These are phyloP conservation scores for Poeciliopsis presidionis DNA, from an alignment of 2,797 vertebrate species.

Conservation along the genomic window DNA sequence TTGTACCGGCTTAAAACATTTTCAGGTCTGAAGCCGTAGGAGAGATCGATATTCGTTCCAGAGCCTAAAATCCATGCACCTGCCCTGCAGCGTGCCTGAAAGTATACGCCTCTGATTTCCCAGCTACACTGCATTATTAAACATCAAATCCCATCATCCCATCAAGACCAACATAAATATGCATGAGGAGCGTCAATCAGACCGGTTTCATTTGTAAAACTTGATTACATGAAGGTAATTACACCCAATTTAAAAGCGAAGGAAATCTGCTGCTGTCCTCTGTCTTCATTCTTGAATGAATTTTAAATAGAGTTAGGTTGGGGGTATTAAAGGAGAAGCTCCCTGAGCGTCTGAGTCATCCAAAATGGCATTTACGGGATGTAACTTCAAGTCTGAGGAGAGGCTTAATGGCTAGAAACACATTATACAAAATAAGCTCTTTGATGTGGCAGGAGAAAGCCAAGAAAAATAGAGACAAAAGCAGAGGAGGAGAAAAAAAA, in stretches of 20 bases:
- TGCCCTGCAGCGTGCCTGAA: conserved; percentile 18
- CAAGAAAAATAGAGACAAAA: neutral
- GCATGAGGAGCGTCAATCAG: conserved; percentile 19
- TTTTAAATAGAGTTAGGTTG: conserved; percentile 32
- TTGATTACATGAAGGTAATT: conserved; percentile 16
- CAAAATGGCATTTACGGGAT: conserved; percentile 50
- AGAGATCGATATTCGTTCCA: conserved; percentile 27
- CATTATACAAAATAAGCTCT: conserved; percentile 42
- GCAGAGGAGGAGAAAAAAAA: conserved; percentile 3
- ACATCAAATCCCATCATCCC: conserved; percentile 17
- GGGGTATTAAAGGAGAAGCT: conserved; percentile 27
- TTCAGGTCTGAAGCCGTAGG: conserved; percentile 19
- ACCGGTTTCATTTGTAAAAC: conserved; percentile 26
- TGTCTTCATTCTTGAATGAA: conserved; percentile 24
- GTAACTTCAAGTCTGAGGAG: conserved; percentile 50
- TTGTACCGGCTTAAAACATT: conserved; percentile 9
- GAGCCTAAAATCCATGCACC: conserved; percentile 17
- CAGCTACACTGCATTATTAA: conserved; percentile 38
- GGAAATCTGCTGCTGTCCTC: neutral
- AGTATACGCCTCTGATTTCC: conserved; percentile 25
- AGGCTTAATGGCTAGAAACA: conserved; percentile 38
- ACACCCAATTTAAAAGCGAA: conserved; percentile 5
- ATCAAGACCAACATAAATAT: conserved; percentile 15
- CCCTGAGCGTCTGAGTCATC: conserved; percentile 49
- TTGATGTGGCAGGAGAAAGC: conserved; percentile 37